Conservation (phyloP, 2,797 vertebrate species). For the Xiphophorus birchmanni region DNA sequence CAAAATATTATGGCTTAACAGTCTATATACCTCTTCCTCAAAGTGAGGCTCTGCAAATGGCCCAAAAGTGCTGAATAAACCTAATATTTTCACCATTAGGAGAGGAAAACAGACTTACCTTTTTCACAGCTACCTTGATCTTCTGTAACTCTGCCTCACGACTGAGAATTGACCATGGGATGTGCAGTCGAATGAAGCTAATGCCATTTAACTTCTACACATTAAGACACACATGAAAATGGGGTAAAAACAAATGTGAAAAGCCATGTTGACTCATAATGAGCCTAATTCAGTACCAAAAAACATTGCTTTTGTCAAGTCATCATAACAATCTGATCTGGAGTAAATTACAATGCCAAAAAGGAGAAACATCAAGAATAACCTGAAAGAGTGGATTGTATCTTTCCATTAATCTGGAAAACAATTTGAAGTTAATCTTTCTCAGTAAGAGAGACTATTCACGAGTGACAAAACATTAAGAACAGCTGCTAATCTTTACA, state of each 20-base stretch:
- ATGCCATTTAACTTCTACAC: conserved; percentile 85
- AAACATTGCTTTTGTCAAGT: background rate
- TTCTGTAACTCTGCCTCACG: conserved; percentile 97
- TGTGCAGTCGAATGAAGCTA: conserved; percentile 90
- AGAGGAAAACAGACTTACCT: conserved; percentile 78
- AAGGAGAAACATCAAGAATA: background rate
- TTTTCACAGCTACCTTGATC: conserved; percentile 97
- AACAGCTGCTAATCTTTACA: background rate
- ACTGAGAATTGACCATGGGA: conserved; percentile 94
- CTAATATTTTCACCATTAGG: background rate
- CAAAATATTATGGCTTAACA: background rate
- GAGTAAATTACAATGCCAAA: background rate
- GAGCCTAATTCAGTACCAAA: background rate
- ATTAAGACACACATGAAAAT: conserved; percentile 38
- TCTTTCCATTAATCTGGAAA: background rate
- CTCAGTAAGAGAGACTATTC: background rate
- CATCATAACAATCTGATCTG: background rate
- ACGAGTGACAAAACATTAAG: background rate
- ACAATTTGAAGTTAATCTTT: background rate
- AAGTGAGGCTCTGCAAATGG: conserved; percentile 7
- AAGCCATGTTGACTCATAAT: background rate
- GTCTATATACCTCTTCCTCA: background rate
- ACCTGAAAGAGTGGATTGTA: background rate
- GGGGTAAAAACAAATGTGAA: conserved; percentile 11
- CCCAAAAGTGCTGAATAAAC: background rate